Evolutionary conservation across 2,888 invertebrate species (phyloP).

Genomic region (Eristalis tenax): DNA sequence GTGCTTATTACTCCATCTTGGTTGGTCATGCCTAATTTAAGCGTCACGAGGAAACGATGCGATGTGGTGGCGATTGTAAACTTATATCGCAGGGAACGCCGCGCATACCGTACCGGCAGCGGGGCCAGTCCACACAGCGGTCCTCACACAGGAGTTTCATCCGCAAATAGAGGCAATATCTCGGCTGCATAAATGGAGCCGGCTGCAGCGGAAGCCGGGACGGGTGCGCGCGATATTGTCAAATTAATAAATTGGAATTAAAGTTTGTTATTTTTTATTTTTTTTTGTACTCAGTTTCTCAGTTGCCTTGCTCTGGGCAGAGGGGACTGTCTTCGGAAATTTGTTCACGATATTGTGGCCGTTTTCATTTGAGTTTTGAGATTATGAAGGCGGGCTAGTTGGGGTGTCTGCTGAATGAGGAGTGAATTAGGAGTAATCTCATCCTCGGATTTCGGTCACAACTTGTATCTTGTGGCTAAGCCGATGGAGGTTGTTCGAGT

Average conservation of each 20-base stretch:
- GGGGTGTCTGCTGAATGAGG: not conserved
- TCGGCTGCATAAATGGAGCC: constrained; percentile 65
- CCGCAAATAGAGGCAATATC: constrained; percentile 66
- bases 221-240: constrained; percentile 64
- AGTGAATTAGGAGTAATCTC: not conserved
- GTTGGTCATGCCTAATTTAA: constrained; percentile 72
- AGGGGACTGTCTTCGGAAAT: not conserved
- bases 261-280: constrained; percentile 32
- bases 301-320: not conserved
- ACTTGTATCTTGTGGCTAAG: not conserved
- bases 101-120: not conserved
- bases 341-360: constrained; percentile 23
- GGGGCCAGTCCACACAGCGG: not conserved
- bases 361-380: constrained; percentile 14
- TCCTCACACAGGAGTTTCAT: constrained; percentile 58
- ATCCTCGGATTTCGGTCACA: not conserved
- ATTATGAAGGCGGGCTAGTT: not conserved
- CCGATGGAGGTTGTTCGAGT: not conserved
- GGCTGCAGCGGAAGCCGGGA: constrained; percentile 52
- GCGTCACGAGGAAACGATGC: constrained; percentile 69
- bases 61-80: constrained; percentile 64
- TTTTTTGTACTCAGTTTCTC: not conserved
- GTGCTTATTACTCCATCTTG: constrained; percentile 72
- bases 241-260: constrained; percentile 72
- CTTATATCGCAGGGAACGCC: constrained; percentile 55